Percentiles rank a stretch among this genome's conserved stretches.
Conservation (phyloP, 2,797 vertebrate species). For the Psittacula echo region DNA sequence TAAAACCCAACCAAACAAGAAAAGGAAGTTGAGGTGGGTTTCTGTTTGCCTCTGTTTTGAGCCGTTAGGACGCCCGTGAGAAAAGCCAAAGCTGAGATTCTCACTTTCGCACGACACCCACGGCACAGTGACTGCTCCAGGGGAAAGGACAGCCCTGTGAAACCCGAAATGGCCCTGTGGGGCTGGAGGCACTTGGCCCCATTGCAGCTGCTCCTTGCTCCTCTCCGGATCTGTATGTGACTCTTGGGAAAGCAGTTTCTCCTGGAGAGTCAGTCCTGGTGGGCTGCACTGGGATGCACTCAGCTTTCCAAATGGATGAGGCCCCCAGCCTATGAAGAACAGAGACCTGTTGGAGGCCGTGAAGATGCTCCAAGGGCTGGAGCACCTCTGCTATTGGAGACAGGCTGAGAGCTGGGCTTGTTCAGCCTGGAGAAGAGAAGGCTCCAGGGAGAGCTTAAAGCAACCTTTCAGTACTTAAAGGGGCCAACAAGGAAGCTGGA, state of each 20-base stretch:
- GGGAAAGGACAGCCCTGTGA: background rate
- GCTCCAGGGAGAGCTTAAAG: background rate
- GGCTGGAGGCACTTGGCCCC: background rate
- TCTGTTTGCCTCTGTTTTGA: background rate
- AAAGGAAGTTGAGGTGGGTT: background rate
- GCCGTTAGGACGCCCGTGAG: background rate
- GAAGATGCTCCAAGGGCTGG: background rate
- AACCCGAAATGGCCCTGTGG: fast-evolving
- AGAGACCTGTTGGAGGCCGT: background rate
- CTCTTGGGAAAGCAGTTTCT: background rate
- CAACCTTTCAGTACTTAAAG: background rate
- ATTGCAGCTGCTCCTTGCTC: background rate
- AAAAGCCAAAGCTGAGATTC: background rate
- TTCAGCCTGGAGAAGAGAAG: background rate
- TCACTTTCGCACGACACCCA: fast-evolving
- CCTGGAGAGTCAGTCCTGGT: background rate
- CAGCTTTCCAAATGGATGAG: background rate
- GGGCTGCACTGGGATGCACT: background rate
- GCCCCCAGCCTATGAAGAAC: background rate
- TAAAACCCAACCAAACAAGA: background rate
- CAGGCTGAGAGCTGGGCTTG: background rate
- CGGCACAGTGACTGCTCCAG: background rate
- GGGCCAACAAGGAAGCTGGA: background rate
- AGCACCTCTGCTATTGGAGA: background rate
- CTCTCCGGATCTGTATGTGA: fast-evolving